Evolutionary conservation across 2,797 vertebrate genomes (phyloP).

Genomic region (Scyliorhinus canicula): DNA sequence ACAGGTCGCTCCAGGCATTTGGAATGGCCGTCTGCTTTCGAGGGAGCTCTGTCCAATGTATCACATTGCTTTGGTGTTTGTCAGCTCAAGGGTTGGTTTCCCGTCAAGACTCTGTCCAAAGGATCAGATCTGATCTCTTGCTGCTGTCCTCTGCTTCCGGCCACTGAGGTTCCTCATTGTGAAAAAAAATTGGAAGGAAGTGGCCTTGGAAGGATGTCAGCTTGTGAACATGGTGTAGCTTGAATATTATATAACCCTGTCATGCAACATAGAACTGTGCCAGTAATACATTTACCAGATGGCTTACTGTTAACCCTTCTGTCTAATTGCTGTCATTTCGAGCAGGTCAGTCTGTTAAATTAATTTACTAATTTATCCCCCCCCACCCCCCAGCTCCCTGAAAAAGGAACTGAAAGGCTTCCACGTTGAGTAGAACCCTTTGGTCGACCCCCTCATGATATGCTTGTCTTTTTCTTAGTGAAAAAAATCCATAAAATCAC

Average conservation of each 20-base stretch:
- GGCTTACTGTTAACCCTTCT: not conserved
- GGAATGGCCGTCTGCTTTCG: not conserved
- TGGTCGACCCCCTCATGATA: no score
- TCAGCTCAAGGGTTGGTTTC: constrained; percentile 10
- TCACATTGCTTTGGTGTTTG: not conserved
- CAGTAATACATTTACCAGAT: constrained; percentile 34
- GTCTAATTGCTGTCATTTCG: not conserved
- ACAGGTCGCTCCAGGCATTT: not conserved
- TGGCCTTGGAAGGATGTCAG: not conserved
- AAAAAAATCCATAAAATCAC: no score
- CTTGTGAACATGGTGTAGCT: not conserved
- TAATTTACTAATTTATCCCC: no score
- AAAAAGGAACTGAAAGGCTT: no score
- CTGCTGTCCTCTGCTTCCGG: constrained; percentile 30
- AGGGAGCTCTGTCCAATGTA: not conserved
- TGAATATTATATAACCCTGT: not conserved
- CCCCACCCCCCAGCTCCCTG: no score
- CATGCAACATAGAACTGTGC: not conserved
- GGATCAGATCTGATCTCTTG: not conserved
- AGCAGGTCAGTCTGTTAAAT: not conserved
- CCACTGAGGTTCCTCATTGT: constrained; percentile 32
- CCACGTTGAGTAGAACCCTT: no score
- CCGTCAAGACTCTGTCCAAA: not conserved
- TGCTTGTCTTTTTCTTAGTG: no score
- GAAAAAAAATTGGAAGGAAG: constrained; percentile 15